These are phyloP conservation scores for Channallabes apus DNA, from an alignment of 2,797 vertebrate genomes.

Conservation along the genomic window DNA sequence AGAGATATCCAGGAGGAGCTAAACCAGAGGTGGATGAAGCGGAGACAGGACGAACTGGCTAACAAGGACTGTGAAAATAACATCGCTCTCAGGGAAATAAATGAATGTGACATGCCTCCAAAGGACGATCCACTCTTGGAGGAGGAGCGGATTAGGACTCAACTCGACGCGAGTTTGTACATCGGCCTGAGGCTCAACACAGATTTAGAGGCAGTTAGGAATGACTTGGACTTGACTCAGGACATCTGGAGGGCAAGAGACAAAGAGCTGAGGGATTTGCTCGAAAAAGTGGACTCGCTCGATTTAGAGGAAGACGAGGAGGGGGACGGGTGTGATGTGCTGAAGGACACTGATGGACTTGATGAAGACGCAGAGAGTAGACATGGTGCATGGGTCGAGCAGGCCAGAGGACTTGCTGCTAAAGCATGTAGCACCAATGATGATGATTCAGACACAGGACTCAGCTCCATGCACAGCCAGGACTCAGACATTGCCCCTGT, in stretches of 20 bases:
- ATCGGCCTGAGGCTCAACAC: conserved; percentile 89
- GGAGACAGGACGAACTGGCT: conserved; percentile 79
- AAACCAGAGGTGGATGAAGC: conserved; percentile 92
- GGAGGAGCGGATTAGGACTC: conserved; percentile 85
- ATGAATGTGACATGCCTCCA: background rate
- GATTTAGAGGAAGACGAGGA: conserved; percentile 65
- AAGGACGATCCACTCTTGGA: conserved; percentile 76
- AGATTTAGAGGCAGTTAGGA: conserved; percentile 82
- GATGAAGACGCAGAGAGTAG: conserved; percentile 59
- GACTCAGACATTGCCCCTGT: conserved; percentile 90
- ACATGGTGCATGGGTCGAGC: conserved; percentile 77
- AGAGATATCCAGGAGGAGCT: conserved; percentile 92
- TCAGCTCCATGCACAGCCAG: conserved; percentile 98
- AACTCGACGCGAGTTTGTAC: conserved; percentile 92
- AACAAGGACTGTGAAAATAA: conserved; percentile 66
- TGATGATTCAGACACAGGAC: conserved; percentile 95
- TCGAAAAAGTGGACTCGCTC: conserved; percentile 79
- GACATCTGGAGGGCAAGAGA: conserved; percentile 83
- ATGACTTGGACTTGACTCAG: conserved; percentile 82
- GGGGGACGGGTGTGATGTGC: background rate
- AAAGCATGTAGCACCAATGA: conserved; percentile 82
- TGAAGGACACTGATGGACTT: conserved; percentile 44
- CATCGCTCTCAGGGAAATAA: conserved; percentile 49
- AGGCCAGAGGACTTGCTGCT: conserved; percentile 73
- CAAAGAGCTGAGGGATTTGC: conserved; percentile 80